A percentile compares a stretch with the other conserved stretches of the same genome.
These are phyloP conservation scores for Drosophila recens DNA, from an alignment of 2,888 invertebrate species.

Conservation along the genomic window DNA sequence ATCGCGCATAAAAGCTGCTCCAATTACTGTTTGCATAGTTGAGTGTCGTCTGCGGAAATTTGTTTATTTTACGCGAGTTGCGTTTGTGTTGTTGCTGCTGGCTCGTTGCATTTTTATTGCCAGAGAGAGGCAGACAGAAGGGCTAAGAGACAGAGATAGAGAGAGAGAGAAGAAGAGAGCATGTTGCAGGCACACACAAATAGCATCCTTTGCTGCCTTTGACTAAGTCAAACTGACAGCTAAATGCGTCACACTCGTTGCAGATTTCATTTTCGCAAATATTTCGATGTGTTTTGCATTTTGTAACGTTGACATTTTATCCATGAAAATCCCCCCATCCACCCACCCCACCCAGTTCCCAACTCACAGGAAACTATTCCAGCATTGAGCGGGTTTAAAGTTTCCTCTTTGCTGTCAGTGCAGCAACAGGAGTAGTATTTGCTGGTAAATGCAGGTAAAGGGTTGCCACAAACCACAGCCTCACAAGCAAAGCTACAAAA, in stretches of 20 bases:
- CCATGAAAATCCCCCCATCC: slow-evolving; percentile 13
- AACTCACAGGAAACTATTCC: slow-evolving; percentile 27
- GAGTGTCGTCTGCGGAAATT: slow-evolving; percentile 79
- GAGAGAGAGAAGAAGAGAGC: slow-evolving; percentile 1
- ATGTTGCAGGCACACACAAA: slow-evolving; percentile 16
- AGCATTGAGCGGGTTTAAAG: slow-evolving; percentile 42
- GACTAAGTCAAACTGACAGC: slow-evolving; percentile 76
- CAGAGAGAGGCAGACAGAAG: slow-evolving; percentile 11
- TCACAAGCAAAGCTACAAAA: slow-evolving; percentile 10
- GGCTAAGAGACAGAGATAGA: not conserved
- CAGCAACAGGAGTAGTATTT: slow-evolving; percentile 7
- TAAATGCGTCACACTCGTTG: slow-evolving; percentile 74
- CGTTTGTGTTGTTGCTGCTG: slow-evolving; percentile 64
- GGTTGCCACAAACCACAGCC: slow-evolving; percentile 7
- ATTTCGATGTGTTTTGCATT: slow-evolving; percentile 79
- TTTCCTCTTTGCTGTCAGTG: slow-evolving; percentile 27
- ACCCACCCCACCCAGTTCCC: not conserved
- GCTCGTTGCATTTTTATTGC: slow-evolving; percentile 54
- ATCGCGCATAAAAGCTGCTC: slow-evolving; percentile 67
- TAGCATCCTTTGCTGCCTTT: slow-evolving; percentile 40
- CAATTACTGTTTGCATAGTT: slow-evolving; percentile 82
- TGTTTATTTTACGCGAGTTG: slow-evolving; percentile 79
- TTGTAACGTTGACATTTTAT: slow-evolving; percentile 61
- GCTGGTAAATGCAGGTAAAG: slow-evolving; percentile 2
- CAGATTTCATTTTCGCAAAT: slow-evolving; percentile 76